Evolutionary conservation across 1,140 invertebrate species (phyloP).

Genomic region (Parapsyche elsis): DNA sequence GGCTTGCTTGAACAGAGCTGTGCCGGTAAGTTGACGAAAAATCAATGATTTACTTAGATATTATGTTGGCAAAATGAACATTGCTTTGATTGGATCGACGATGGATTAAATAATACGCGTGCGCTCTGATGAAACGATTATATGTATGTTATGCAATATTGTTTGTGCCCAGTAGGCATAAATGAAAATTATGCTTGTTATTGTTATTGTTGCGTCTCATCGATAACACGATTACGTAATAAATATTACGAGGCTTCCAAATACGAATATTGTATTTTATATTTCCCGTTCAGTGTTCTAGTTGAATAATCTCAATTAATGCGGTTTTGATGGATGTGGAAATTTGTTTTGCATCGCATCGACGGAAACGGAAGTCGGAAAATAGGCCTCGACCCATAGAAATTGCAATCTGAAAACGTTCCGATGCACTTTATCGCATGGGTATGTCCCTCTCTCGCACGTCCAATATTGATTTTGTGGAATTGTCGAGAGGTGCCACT

Average conservation of each 20-base stretch:
- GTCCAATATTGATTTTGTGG: not conserved
- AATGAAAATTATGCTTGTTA: not conserved
- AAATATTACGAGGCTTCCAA: not conserved
- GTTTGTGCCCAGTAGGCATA: not conserved
- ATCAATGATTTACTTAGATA: not conserved
- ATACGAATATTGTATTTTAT: not conserved
- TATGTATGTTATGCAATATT: not conserved
- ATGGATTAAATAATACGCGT: not conserved
- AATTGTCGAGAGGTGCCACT: not conserved
- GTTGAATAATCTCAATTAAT: no score
- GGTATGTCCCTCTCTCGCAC: not conserved
- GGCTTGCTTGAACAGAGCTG: slow-evolving; percentile 42
- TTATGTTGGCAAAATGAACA: no score
- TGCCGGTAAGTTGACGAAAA: slow-evolving; percentile 43
- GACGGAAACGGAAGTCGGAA: not conserved
- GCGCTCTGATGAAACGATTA: slow-evolving; percentile 25
- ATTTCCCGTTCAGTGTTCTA: not conserved
- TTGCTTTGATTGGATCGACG: slow-evolving; percentile 10
- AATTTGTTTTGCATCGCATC: not conserved
- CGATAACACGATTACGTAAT: not conserved
- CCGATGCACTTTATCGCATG: not conserved
- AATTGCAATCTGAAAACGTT: not conserved
- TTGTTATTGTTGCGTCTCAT: not conserved
- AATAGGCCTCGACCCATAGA: not conserved
- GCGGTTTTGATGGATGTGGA: no score